Evolutionary conservation across 2,797 vertebrate species (phyloP).

Genomic region (Pachyuromys duprasi): DNA sequence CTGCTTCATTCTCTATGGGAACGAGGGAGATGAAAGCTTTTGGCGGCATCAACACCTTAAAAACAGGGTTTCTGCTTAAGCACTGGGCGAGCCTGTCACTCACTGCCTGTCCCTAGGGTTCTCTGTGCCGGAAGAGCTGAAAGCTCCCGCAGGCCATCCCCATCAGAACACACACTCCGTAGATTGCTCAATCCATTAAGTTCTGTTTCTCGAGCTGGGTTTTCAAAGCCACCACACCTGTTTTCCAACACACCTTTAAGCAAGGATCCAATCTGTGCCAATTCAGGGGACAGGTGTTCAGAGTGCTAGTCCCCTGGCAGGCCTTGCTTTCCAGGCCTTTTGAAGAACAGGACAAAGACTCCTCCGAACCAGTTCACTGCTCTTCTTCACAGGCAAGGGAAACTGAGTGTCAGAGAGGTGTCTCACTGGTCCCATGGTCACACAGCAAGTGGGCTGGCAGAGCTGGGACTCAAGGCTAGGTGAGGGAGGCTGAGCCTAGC

Average conservation of each 20-base stretch:
- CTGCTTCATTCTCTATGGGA: not conserved
- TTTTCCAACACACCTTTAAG: too few species aligned
- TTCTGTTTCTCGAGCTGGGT: not conserved
- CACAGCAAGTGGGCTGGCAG: not conserved
- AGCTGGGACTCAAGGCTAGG: not conserved
- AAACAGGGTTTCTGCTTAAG: not conserved
- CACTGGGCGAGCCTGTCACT: not conserved
- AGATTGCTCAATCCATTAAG: not conserved
- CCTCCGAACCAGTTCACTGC: too few species aligned
- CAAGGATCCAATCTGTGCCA: rapidly evolving
- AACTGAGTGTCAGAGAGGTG: not conserved
- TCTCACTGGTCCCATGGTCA: not conserved
- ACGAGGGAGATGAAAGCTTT: not conserved
- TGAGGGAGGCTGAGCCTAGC: not conserved
- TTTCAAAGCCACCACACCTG: not conserved
- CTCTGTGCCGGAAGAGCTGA: not conserved
- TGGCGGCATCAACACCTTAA: rapidly evolving
- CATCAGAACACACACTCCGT: not conserved
- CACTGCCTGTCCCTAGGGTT: not conserved
- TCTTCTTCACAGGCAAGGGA: not conserved
- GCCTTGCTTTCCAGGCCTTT: not conserved
- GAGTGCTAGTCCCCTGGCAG: not conserved
- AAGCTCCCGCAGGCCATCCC: not conserved
- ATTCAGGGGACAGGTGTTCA: not conserved
- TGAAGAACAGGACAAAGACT: not conserved